phyloP scores from a whole-genome alignment of 1,140 invertebrate species.

The Papilio polytes region DNA sequence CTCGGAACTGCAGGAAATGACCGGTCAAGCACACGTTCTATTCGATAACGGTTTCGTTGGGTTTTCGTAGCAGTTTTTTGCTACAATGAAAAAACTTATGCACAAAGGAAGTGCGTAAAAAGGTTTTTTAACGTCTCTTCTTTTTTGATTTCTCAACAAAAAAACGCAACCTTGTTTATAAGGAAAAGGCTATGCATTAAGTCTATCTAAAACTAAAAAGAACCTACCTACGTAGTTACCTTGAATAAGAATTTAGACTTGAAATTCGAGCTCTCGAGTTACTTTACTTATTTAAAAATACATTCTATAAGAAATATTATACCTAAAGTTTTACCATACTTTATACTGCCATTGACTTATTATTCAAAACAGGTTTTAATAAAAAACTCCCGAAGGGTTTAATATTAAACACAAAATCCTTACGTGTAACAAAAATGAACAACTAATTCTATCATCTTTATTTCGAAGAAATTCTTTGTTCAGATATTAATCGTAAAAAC shows the following conservation, averaged over 20 bases:
- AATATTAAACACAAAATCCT: too few species aligned
- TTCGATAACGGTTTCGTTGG: not conserved
- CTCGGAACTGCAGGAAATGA: constrained; percentile 5
- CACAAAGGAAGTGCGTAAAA: not conserved
- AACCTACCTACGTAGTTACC: not conserved
- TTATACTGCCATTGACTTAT: too few species aligned
- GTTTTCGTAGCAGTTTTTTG: not conserved
- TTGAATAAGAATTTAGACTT: not conserved
- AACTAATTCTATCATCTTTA: not conserved
- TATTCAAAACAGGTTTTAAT: too few species aligned
- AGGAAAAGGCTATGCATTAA: constrained; percentile 6
- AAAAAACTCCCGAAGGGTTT: too few species aligned
- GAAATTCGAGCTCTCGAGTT: not conserved
- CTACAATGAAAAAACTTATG: not conserved
- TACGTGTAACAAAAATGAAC: too few species aligned
- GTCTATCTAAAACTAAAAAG: constrained; percentile 18
- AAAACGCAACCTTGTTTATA: constrained; percentile 3
- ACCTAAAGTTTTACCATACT: too few species aligned
- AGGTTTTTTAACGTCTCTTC: constrained; percentile 4
- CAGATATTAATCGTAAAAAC: not conserved
- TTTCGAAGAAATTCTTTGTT: not conserved
- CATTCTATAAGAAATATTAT: not conserved
- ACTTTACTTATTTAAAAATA: not conserved
- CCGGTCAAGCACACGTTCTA: not conserved
- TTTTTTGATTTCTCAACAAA: not conserved